Evolutionary conservation across 1,140 invertebrate species (phyloP), one percentile per base, ranked within the genome.

Genomic region (Formica exsecta): DNA sequence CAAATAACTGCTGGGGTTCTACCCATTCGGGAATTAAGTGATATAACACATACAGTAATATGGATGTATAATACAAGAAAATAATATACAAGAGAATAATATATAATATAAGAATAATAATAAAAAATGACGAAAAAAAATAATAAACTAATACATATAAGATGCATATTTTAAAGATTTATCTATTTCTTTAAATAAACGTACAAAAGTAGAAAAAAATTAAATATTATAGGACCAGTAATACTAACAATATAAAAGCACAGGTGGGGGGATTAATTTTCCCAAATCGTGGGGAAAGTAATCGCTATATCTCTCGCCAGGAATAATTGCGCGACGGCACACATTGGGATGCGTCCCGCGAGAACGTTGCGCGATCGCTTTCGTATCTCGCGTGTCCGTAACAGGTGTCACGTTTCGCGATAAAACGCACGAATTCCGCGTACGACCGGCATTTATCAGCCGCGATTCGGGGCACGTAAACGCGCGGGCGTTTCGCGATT

Each of bases 391-490:
- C 80, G 86, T 83, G 86, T 32, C 54, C 68, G 87, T 89, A 88
- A 89, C 81, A 86, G 83, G 85, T 83, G 89, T 85, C 89, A 90
- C 70, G 68, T 44, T 36, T 51, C 41, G 57, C 70, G 70, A 90
- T 87, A 86, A 90, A 89, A 89, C 66, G 71, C 25, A 73, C 81
- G 87, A 68, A 86, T 77, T 79, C 57, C 62, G 84, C 86, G 81
- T 71, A 70, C 88, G 80, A 74, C 62, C 81, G 88, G 75, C 71
- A 77, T 90, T 90, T 90, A 90, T 90, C 89, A 90, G 89, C 89
- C 80, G 86, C 76, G 86, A 90, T 90, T 90, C 83, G 88, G 68
- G 62, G 87, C 89, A 88, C 89, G 88, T 90, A 90, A 87, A 88
- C 89, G 89, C 68, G 54, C 74, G 51, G 51, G 76, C 75, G 62